phyloP scores from a whole-genome alignment of 30 jellyfish, hydroid and myxozoan species.

The Rhopilema esculentum region DNA sequence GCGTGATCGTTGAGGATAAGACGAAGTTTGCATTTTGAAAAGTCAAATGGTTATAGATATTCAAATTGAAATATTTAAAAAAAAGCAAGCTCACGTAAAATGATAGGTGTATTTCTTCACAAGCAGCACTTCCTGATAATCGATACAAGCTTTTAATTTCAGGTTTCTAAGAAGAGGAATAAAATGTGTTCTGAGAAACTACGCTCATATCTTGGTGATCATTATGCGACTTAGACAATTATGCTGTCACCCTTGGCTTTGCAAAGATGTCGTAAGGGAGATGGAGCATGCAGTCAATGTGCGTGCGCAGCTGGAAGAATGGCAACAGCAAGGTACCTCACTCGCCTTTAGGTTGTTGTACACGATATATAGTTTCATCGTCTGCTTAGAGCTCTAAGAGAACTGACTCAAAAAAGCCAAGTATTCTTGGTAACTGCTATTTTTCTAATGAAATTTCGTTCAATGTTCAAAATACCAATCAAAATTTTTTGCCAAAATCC shows the following conservation, averaged over 20 bases:
- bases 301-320: conserved; percentile 37
- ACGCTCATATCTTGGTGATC: conserved; percentile 72
- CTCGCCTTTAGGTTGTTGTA: background rate
- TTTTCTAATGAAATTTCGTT: too few relatives aligned
- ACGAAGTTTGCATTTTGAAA: too few relatives aligned
- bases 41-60: too few relatives aligned
- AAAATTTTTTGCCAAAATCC: too few relatives aligned
- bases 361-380: too few relatives aligned
- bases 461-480: too few relatives aligned
- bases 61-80: too few relatives aligned
- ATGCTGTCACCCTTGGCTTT: conserved; percentile 79
- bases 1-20: too few relatives aligned
- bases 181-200: conserved; percentile 57
- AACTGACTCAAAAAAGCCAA: too few relatives aligned
- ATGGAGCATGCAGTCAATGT: conserved; percentile 70
- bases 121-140: background rate
- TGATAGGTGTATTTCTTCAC: background rate
- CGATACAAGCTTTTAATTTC: background rate
- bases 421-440: too few relatives aligned
- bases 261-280: conserved; percentile 50
- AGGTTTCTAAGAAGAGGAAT: conserved; percentile 48
- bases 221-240: conserved; percentile 80
- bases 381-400: too few relatives aligned
- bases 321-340: conserved; percentile 32
- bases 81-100: too few relatives aligned